Percentiles rank a stretch among this genome's conserved stretches.
Evolutionary conservation across 64 coral and sea anemone species (phyloP).

Genomic region (Anthopleura sola): DNA sequence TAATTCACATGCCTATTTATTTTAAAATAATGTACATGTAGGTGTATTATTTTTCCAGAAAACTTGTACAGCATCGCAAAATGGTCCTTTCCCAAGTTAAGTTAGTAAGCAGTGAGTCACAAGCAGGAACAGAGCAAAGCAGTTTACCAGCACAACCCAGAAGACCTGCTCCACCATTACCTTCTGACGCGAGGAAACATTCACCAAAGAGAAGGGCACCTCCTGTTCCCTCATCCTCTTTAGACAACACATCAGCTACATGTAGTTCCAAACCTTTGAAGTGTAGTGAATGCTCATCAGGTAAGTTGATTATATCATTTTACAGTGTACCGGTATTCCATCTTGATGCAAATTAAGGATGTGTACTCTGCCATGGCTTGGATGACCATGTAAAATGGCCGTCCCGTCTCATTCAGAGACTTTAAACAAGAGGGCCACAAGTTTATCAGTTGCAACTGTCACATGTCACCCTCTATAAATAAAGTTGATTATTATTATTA

Average conservation of each 20-base stretch:
- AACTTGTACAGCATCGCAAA: constrained; percentile 47
- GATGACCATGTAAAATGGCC: too few species aligned
- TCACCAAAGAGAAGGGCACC: constrained; percentile 26
- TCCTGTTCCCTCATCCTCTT: constrained; percentile 2
- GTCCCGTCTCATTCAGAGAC: too few species aligned
- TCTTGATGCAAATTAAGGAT: too few species aligned
- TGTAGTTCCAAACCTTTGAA: background rate
- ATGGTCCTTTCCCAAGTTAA: constrained; percentile 4
- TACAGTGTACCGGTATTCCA: too few species aligned
- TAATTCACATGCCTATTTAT: too few species aligned
- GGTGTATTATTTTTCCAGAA: constrained; percentile 40
- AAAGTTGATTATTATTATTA: too few species aligned
- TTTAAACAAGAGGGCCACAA: too few species aligned
- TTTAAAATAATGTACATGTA: too few species aligned
- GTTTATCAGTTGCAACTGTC: too few species aligned
- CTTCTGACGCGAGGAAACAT: constrained; percentile 17
- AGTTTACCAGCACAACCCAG: constrained; percentile 18
- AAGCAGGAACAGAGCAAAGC: background rate
- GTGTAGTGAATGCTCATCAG: background rate
- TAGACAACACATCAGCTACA: background rate
- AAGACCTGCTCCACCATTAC: constrained; percentile 24
- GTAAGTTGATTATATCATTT: background rate
- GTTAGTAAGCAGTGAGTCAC: background rate
- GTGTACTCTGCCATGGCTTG: too few species aligned
- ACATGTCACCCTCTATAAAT: too few species aligned